Base-by-base conservation (phyloP, 35 echinoderm and acorn worm genomes). In the Ptychodera flava region DNA sequence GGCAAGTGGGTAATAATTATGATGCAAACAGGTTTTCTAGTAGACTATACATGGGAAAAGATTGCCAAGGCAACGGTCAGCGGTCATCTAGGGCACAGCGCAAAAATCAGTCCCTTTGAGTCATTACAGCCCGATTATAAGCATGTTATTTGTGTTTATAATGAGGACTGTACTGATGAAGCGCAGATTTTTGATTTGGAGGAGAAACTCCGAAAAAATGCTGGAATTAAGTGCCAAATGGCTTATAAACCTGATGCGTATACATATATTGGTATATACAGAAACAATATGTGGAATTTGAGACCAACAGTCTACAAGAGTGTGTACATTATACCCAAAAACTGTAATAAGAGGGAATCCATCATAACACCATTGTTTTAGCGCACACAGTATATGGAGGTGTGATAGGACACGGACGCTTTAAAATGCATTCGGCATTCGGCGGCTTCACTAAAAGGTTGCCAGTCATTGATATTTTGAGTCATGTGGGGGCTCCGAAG, bases 71-170 rank as follows among this genome's bases (percentile, higher is more conserved):
- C 89, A 32, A 78, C 78, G 1, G 36, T 90, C 37, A 0, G 28
- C 2, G 83, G 89, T 16, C 83, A 85, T 28, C 77, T 75, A 30
- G 89, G 89, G 14, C 31, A 31, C 0, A 31, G 81, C 0, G 82
- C 89, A 31, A 90, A 90, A 78, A 77, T 90, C 36, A 85, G 82
- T 35, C 35, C 89, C 15, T 28, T 31, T 6, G 82, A 78, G 0
- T 0, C 29, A 0, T 16, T 16, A 30, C 0, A 36, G 16, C 27
- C 15, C 30, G 12, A 31, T 16, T n/a, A 35, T 6, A 82, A 1
- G 0, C 89, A 90, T 15, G 82, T 90, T 76, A 85, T 85, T 31
- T 90, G 89, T 85, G 89, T 90, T 1, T 85, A 90, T 83, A 85
- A 78, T 33, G 22, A 33, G 1, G 76, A 90, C 83, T 90, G 85